A percentile compares a stretch with the other conserved stretches of the same genome.
phyloP scores from a whole-genome alignment of 1,140 invertebrate genomes.

The Zaprionus inermis region DNA sequence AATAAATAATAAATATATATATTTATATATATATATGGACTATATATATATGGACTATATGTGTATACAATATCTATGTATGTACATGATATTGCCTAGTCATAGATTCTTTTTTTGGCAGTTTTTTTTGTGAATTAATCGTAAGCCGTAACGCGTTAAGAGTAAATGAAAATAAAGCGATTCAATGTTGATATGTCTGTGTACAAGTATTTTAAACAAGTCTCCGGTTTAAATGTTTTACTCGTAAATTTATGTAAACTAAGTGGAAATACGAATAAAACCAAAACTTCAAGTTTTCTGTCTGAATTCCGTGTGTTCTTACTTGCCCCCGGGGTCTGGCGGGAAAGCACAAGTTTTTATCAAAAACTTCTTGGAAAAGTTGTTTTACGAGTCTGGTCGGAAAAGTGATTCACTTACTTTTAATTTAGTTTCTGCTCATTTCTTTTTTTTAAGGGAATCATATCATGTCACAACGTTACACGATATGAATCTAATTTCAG shows the following conservation, averaged over 20 bases:
- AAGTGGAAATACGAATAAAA: constrained; percentile 41
- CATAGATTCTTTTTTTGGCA: constrained; percentile 12
- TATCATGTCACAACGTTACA: too few relatives aligned
- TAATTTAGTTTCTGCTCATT: neutral
- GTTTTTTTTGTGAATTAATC: constrained; percentile 12
- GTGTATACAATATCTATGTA: constrained; percentile 20
- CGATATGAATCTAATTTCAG: too few relatives aligned
- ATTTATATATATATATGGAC: constrained; percentile 3
- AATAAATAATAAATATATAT: neutral
- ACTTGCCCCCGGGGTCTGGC: neutral
- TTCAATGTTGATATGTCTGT: constrained; percentile 62
- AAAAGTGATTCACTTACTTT: neutral
- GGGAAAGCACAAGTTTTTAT: neutral
- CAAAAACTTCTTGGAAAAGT: constrained; percentile 1
- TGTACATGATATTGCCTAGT: constrained; percentile 31
- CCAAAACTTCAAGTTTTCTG: constrained; percentile 53
- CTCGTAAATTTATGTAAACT: constrained; percentile 39
- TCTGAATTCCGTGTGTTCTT: constrained; percentile 37
- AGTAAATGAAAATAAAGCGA: constrained; percentile 20
- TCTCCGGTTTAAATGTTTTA: constrained; percentile 60
- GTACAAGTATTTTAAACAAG: constrained; percentile 54
- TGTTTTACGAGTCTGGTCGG: neutral
- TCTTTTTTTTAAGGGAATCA: too few relatives aligned
- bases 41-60: constrained; percentile 14
- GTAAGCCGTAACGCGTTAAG: constrained; percentile 7